Evolutionary conservation across 2,888 invertebrate genomes (phyloP), one percentile per base, ranked within the genome.

Genomic region (Agrotis segetum): DNA sequence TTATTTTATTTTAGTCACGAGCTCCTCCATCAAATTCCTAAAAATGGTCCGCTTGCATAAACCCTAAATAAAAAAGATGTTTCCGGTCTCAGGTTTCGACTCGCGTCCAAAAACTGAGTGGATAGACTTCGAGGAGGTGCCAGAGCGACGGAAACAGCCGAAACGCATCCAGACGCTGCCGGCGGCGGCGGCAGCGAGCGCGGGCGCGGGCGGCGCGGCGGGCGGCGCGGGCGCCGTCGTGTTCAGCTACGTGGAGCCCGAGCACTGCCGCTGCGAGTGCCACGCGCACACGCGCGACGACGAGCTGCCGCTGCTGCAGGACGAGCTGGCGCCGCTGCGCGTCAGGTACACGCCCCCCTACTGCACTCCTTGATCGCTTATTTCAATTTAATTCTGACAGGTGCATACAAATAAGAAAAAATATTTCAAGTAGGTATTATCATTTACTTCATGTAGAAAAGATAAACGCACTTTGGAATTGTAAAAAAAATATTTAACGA

Each of bases 61-160:
- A 62, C 13, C 14, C 14, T 19, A 21, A 21, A 58, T 4, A 72
- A 21, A 21, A 21, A 56, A 72, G n/a, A 13, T 16, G 2, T 46
- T 47, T 46, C 6, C 19, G 29, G 11, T 19, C 58, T 24, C 71
- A 87, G 88, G 84, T 44, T 80, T 83, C 50, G 94, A 92, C 74
- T 74, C 85, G 17, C 90, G 91, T 21, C 79, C 88, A 50, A 94
- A 93, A 81, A 68, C 90, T 16, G 97, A 98, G 84, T 98, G 98
- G 98, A 98, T 98, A 76, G 98, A 98, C 92, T 98, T 98, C 90
- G 98, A 98, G 89, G 98, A 98, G 88, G 97, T 98, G 71, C 98
- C 98, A 0, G 98, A 98, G 92, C 97, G 97, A 82, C 96, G 98
- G 67, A 98, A 98, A 92, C 97, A 98, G 77, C 98, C 98, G 24